These are phyloP conservation scores for Butastur rufipennis DNA, from an alignment of 2,113 vertebrate species.

Conservation along the genomic window DNA sequence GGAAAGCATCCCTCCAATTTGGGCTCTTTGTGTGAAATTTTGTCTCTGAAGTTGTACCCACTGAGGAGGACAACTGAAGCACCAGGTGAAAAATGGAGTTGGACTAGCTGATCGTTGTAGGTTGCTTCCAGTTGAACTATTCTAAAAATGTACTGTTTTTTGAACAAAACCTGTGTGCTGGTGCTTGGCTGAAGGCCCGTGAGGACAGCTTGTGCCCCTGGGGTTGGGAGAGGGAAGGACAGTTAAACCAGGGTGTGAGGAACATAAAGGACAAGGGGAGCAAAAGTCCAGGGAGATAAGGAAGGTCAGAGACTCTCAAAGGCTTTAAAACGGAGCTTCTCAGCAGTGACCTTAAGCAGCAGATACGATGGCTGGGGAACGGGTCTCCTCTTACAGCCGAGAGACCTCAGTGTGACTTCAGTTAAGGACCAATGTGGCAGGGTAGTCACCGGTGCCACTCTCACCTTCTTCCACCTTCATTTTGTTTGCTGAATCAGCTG, in stretches of 20 bases:
- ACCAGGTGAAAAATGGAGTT: fast-evolving
- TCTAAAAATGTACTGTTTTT: no score
- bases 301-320: not conserved
- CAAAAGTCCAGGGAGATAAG: slow-evolving; percentile 14
- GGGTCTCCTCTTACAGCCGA: fast-evolving
- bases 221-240: not conserved
- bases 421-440: not conserved
- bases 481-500: not conserved
- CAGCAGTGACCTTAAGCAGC: not conserved
- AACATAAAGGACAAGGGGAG: not conserved
- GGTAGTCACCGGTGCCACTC: fast-evolving
- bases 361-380: fast-evolving
- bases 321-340: not conserved
- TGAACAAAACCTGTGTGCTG: fast-evolving
- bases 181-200: fast-evolving
- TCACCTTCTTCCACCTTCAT: fast-evolving
- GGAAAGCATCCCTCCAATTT: not conserved
- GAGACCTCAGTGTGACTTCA: not conserved
- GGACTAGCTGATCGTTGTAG: fast-evolving
- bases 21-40: not conserved
- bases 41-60: not conserved
- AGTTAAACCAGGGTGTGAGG: not conserved
- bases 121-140: not conserved
- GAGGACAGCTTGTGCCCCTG: not conserved
- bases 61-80: not conserved